Evolutionary conservation across 2,888 invertebrate genomes (phyloP), one percentile per base, ranked within the genome.

Genomic region (Zaprionus lineosus): DNA sequence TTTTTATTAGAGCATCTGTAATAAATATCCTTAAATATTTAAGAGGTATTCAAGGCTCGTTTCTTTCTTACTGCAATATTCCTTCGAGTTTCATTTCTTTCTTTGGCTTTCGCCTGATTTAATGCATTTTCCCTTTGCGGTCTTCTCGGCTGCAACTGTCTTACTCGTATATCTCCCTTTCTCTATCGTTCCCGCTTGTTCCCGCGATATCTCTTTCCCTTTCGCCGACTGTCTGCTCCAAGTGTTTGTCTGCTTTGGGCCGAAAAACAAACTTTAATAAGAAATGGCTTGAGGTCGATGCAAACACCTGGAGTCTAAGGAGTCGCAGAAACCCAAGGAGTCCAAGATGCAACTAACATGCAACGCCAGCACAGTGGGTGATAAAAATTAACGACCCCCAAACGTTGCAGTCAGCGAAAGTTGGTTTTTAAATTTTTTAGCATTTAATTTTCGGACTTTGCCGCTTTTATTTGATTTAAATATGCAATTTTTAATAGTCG

Each of bases 381-480:
- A 79, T 77, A 75, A 77, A 77, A 77, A 52, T 68, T 61, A 77
- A 77, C 84, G 77, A 79, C 64, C 60, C 76, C 81, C 62, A 51
- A 61, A 76, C 68, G 59, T 60, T 57, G 74, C 63, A 60, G 59
- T 78, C 67, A 71, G 64, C 76, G 81, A 75, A 71, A 71, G 68
- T 58, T 40, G 56, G 39, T 47, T 43, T 62, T 75, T 83, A 79
- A 77, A 77, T 77, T 83, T 76, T 77, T 77, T 37, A 77, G 60
- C 67, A 77, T 77, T 77, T 83, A 67, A 77, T 77, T 77, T 64
- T 53, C 57, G 41, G 19, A 19, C 19, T 5, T 14, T 14, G 24
- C 28, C 15, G 40, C 14, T 52, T 64, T 59, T 55, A 76, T 68
- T 84, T 84, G 81, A 77, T 84, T 77, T 77, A 81, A 77, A 79